Conservation (phyloP, 2,888 invertebrate species). For the Metalampra italica region DNA sequence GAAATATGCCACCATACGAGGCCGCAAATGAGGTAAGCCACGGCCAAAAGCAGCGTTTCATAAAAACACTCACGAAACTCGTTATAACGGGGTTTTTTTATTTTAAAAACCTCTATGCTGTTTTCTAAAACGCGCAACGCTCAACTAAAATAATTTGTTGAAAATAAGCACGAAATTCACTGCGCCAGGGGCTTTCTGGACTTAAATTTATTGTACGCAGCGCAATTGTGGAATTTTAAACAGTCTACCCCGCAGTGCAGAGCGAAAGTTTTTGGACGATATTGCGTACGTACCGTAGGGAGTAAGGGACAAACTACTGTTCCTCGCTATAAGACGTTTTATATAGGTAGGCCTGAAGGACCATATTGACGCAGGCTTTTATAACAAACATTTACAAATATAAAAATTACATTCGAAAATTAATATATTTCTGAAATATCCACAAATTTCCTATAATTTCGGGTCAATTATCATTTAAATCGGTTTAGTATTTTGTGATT, state of each 20-base stretch:
- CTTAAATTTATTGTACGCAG: constrained; percentile 66
- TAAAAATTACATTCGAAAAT: no score
- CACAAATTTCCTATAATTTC: no score
- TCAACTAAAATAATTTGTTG: constrained; percentile 61
- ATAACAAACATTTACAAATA: no score
- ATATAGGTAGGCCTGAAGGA: no score
- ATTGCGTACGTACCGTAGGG: constrained; percentile 6
- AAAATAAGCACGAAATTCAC: constrained; percentile 63
- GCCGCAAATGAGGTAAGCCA: neutral
- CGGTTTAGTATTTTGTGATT: no score
- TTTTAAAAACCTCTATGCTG: neutral
- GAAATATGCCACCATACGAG: neutral
- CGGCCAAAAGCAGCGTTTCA: neutral
- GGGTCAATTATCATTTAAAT: no score
- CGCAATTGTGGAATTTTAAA: constrained; percentile 65
- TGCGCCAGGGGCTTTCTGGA: constrained; percentile 43
- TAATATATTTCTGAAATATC: no score
- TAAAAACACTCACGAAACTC: constrained; percentile 3
- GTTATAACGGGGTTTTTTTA: neutral
- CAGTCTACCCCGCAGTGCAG: constrained; percentile 52
- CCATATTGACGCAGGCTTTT: no score
- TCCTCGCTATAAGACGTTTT: neutral
- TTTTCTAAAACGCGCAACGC: constrained; percentile 25
- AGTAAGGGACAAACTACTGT: constrained; percentile 11
- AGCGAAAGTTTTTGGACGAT: constrained; percentile 19